Evolutionary conservation across 1,140 invertebrate genomes (phyloP), one percentile per base, ranked within the genome.

Genomic region (Diachasma alloeum): DNA sequence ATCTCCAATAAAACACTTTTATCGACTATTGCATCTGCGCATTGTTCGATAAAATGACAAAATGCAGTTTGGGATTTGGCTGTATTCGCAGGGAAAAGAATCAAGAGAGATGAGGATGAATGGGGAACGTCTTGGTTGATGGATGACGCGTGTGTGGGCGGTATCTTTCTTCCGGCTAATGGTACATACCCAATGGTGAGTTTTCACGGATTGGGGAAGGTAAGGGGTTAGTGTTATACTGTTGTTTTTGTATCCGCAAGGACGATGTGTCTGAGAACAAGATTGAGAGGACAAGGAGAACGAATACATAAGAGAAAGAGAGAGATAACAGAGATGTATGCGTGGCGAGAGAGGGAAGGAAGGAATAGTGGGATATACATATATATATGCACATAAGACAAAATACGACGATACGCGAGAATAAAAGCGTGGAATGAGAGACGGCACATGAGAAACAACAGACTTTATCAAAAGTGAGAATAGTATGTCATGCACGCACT

Each of bases 401-500:
- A 46, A 70, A 70, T 70, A 70, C 39, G 37, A 70, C 42, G 42
- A 44, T 44, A 22, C 68, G 37, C 42, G 37, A 63, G 26, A 63
- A 63, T 63, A 19, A 63, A 44, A 70, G 68, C 68, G 68, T 70
- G 68, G 42, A 70, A 70, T 70, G 42, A 24, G 24, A 70, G 19
- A 70, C 37, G 68, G 68, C 39, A 70, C 39, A 70, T 15, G 42
- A 70, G 68, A 70, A 70, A 70, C 42, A 68, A 75, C 31, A 75
- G 63, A 75, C 73, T 66, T 75, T 67, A 68, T 75, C 17, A 68
- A 74, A 74, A 63, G 59, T 63, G 59, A 63, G 59, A 63, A 63
- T 63, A 67, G 15, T 44, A 46, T 48, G 39, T 44, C 73, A 75
- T 75, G 73, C 73, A 67, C 63, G 59, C 11, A 63, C 36, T 39